Evolutionary conservation across 30 jellyfish, hydroid and myxozoan species (phyloP).

Genomic region (Aurelia sp.): DNA sequence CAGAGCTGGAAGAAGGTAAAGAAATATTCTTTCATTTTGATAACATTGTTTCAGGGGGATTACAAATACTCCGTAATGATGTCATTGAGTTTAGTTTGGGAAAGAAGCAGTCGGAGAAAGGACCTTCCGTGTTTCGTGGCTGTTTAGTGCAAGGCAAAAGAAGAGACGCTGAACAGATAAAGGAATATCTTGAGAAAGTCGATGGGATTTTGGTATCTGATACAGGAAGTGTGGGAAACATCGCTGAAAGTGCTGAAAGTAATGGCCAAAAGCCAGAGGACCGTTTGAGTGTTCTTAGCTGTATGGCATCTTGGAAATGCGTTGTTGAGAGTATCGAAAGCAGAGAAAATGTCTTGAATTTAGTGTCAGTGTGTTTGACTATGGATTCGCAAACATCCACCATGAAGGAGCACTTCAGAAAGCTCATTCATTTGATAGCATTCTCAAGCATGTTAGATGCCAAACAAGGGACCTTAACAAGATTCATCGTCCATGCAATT

Average conservation of each 20-base stretch:
- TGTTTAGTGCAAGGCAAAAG: neutral
- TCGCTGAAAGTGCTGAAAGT: neutral
- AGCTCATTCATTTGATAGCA: constrained; percentile 9
- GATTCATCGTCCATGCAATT: neutral
- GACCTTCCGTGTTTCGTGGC: constrained; percentile 37
- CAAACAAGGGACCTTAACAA: neutral
- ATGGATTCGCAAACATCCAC: neutral
- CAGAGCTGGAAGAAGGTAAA: neutral
- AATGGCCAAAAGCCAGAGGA: neutral
- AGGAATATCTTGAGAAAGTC: neutral
- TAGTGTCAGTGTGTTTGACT: neutral
- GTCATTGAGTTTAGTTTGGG: neutral
- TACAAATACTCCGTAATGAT: constrained; percentile 2
- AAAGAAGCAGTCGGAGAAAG: constrained; percentile 1
- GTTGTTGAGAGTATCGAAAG: neutral
- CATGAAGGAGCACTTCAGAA: constrained; percentile 8
- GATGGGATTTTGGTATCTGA: neutral
- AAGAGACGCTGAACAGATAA: neutral
- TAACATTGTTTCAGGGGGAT: constrained; percentile 15
- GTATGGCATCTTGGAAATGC: constrained; percentile 30
- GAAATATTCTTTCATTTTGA: constrained; percentile 58
- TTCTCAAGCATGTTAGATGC: constrained; percentile 5
- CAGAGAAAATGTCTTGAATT: neutral
- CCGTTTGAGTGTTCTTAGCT: neutral
- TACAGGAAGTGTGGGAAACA: neutral